Evolutionary conservation across 2,797 vertebrate genomes (phyloP), one percentile per base, ranked within the genome.

Genomic region (Cottoperca gobio): DNA sequence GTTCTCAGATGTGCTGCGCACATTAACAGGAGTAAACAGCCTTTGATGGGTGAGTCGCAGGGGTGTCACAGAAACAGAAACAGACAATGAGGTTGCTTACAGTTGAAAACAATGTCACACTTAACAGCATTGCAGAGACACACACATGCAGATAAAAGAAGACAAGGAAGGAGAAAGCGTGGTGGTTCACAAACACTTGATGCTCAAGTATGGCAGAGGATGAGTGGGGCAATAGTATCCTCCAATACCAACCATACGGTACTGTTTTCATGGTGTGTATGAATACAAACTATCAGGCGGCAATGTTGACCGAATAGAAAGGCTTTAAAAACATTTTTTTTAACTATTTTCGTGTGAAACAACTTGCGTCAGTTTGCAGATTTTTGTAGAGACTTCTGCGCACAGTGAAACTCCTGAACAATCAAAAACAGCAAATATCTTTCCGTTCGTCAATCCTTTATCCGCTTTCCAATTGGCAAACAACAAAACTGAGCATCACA

Each of bases 31-130:
- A 79, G 55, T 71, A 82, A 87, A 84, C 78, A 81, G 59, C 59
- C 68, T 82, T 78, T 86, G 78, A 88, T 85, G 76, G 79, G 68
- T 64, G 78, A 89, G 86, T 85, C 40, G 42, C 65, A 86, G 76
- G 83, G 83, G 50, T 80, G 81, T 83, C 73, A 63, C 67, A 68
- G 50, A 79, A 80, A 85, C 42, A n/a, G n/a, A 73, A 87, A 81
- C 77, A 81, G 74, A 76, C 31, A n/a, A 86, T 85, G 73, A 74
- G 71, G 53, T 67, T 66, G 73, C 72, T 76, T 66, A 70, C 69
- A 62, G 63, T 81, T 59, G 66, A 59, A 65, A 72, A 83, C 76
- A 84, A 79, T 75, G 68, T 89, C 74, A 85, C 70, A 76, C 71
- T 50, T 67, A 80, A 75, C 40, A 58, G 73, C 55, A 26, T 24